phyloP scores from a whole-genome alignment of 2,797 vertebrate species.

The Atherinosoma microstoma region DNA sequence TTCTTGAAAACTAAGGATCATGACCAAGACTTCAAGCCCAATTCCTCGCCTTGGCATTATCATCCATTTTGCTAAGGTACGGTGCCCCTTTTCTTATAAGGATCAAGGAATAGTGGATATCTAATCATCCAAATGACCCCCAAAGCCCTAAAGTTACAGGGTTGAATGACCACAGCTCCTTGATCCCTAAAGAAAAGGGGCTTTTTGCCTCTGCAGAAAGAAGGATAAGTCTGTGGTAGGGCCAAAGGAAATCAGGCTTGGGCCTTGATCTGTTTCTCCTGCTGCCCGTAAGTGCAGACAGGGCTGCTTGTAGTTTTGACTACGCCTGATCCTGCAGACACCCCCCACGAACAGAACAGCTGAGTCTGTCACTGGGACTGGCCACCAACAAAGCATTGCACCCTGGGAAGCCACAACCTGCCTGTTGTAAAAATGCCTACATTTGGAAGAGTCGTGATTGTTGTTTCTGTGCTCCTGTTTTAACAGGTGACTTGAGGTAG shows the following conservation, averaged over 20 bases:
- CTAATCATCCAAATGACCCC: neutral
- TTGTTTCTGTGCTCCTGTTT: slow-evolving; percentile 60
- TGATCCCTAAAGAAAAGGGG: neutral
- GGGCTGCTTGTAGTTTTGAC: slow-evolving; percentile 44
- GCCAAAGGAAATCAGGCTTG: neutral
- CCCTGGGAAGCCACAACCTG: slow-evolving; percentile 55
- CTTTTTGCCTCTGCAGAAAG: neutral
- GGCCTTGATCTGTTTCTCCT: slow-evolving; percentile 20
- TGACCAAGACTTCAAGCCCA: slow-evolving; percentile 11
- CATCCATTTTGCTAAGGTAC: neutral
- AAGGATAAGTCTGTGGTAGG: neutral
- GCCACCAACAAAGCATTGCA: slow-evolving; percentile 71
- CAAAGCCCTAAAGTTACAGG: neutral
- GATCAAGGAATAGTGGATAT: neutral
- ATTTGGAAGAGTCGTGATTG: slow-evolving; percentile 71
- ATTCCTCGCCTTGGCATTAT: neutral
- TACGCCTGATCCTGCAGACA: slow-evolving; percentile 37
- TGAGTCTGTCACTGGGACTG: slow-evolving; percentile 61
- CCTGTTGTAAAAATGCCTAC: slow-evolving; percentile 76
- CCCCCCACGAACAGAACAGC: slow-evolving; percentile 67
- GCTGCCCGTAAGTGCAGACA: slow-evolving; percentile 31
- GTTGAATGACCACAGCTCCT: neutral
- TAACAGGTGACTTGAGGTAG: slow-evolving; percentile 62
- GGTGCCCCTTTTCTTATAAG: neutral
- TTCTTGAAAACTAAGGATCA: slow-evolving; percentile 40